Evolutionary conservation across 2,113 vertebrate species (phyloP).

Genomic region (Albula glossodonta): DNA sequence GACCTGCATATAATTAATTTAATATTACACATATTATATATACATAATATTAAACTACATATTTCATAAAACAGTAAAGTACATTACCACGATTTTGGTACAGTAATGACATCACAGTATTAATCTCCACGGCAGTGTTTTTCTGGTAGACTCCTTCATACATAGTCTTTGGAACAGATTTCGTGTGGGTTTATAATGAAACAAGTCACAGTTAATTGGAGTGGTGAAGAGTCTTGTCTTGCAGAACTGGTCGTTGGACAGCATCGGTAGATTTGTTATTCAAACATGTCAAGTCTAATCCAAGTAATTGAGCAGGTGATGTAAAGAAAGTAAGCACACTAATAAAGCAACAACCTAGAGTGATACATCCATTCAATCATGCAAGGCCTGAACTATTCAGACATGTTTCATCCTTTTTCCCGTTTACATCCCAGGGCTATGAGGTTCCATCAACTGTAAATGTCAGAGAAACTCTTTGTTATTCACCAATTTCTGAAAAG

Average conservation of each 20-base stretch:
- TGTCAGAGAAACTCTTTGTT: conserved; percentile 81
- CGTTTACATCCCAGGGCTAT: conserved; percentile 68
- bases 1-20: background rate
- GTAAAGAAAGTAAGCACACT: conserved; percentile 35
- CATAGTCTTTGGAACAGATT: background rate
- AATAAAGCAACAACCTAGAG: conserved; percentile 43
- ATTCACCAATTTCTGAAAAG: conserved; percentile 83
- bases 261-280: conserved; percentile 48
- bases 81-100: conserved; percentile 6
- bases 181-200: conserved; percentile 4
- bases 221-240: conserved; percentile 36
- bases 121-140: background rate
- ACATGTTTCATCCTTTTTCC: conserved; percentile 67
- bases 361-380: conserved; percentile 41
- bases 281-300: conserved; percentile 44
- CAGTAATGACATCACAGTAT: background rate
- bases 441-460: conserved; percentile 84
- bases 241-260: conserved; percentile 43
- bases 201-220: conserved; percentile 34
- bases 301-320: conserved; percentile 23
- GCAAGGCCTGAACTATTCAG: conserved; percentile 52
- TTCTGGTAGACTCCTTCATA: background rate
- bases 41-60: too few species aligned
- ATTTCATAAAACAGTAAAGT: background rate
- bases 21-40: too few species aligned